Evolutionary conservation across 2,797 vertebrate species (phyloP).

Genomic region (Centroberyx gerrardi): DNA sequence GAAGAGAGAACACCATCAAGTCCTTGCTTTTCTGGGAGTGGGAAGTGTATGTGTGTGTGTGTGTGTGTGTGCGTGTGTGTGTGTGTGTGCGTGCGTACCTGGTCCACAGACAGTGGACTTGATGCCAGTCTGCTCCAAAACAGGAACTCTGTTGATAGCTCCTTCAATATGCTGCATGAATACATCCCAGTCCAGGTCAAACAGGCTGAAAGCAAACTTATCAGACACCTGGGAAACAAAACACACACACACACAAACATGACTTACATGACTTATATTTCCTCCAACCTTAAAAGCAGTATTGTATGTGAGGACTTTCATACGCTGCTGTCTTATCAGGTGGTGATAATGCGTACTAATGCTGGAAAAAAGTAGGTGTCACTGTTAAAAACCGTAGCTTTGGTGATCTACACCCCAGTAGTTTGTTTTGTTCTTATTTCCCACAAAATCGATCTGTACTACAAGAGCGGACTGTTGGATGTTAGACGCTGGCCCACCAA

Average conservation of each 20-base stretch:
- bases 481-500: not conserved
- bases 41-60: slow-evolving; percentile 3
- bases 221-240: slow-evolving; percentile 88
- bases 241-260: slow-evolving; percentile 19
- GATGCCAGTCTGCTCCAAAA: slow-evolving; percentile 93
- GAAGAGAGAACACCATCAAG: not conserved
- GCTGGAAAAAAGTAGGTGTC: too few species aligned
- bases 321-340: too few species aligned
- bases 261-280: not conserved
- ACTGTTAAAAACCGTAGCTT: too few species aligned
- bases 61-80: slow-evolving; percentile 13
- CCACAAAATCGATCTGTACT: not conserved
- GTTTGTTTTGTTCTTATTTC: not conserved
- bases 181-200: slow-evolving; percentile 98
- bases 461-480: not conserved
- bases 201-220: slow-evolving; percentile 96
- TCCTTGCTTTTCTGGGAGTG: not conserved
- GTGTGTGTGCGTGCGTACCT: slow-evolving; percentile 79
- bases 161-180: slow-evolving; percentile 95
- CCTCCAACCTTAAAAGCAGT: not conserved
- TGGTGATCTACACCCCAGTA: too few species aligned
- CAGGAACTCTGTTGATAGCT: slow-evolving; percentile 92
- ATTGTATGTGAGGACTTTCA: not conserved
- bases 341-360: too few species aligned
- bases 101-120: slow-evolving; percentile 98